A percentile compares a stretch with the other conserved stretches of the same genome.
Evolutionary conservation across 2,113 vertebrate species (phyloP).

Genomic region (Fulmarus glacialis): DNA sequence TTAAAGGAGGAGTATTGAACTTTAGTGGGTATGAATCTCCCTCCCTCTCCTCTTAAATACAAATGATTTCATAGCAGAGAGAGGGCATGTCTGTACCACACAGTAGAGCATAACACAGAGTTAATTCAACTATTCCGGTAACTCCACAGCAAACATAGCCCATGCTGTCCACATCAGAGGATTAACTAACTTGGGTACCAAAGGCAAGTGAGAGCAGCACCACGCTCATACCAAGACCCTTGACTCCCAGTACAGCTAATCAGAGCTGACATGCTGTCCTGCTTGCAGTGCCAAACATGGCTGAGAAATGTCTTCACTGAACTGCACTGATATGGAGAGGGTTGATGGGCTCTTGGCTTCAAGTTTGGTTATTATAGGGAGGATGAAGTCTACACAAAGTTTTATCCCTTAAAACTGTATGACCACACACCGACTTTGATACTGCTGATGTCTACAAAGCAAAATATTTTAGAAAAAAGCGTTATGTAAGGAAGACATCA

Average conservation of each 20-base stretch:
- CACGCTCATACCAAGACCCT: neutral
- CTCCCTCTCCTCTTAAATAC: neutral
- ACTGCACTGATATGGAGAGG: neutral
- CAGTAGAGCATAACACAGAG: neutral
- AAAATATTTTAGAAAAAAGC: neutral
- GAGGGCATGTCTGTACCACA: neutral
- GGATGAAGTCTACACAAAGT: neutral
- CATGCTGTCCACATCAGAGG: neutral
- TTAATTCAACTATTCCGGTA: fast-evolving
- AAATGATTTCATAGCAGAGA: neutral
- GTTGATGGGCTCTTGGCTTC: neutral
- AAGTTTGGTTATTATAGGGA: neutral
- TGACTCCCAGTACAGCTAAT: neutral
- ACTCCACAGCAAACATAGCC: neutral
- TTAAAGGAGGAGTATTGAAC: neutral
- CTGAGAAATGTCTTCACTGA: neutral
- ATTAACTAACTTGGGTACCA: neutral
- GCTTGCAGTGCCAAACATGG: neutral
- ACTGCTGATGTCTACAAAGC: neutral
- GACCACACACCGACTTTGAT: neutral
- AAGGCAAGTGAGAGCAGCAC: neutral
- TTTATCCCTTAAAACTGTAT: neutral
- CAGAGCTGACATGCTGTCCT: neutral
- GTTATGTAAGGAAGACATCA: neutral
- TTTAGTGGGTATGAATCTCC: neutral